Evolutionary conservation across 2,113 vertebrate genomes (phyloP).

Genomic region (Excalfactoria chinensis): DNA sequence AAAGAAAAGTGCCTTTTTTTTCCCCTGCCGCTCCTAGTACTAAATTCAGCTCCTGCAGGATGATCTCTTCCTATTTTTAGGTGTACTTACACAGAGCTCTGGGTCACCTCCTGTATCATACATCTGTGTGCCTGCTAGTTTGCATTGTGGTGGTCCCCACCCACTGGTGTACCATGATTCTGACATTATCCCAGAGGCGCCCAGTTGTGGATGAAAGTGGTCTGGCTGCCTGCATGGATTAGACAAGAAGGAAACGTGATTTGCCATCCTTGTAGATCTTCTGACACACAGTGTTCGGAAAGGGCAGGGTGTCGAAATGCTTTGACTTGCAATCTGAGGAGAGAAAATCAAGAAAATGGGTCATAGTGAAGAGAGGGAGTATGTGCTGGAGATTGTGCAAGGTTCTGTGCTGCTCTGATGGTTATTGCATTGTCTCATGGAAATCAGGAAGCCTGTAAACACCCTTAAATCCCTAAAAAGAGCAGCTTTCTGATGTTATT

Average conservation of each 20-base stretch:
- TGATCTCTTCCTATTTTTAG: constrained; percentile 7
- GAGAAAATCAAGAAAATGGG: constrained; percentile 19
- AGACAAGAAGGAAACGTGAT: constrained; percentile 31
- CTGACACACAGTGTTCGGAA: constrained; percentile 32
- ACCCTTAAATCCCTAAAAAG: background rate
- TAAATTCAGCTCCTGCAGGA: background rate
- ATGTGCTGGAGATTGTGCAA: background rate
- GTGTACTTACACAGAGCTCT: background rate
- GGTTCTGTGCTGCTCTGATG: background rate
- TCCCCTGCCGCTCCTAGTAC: background rate
- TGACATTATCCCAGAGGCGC: constrained; percentile 1
- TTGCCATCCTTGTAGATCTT: constrained; percentile 52
- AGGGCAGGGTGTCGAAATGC: constrained; percentile 41
- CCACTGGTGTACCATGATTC: background rate
- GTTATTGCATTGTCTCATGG: background rate
- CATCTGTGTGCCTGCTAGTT: background rate
- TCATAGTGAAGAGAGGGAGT: background rate
- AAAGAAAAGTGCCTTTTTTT: background rate
- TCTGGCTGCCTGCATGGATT: constrained; percentile 56
- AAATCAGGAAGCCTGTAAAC: background rate
- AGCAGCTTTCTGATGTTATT: background rate
- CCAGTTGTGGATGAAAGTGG: constrained; percentile 6
- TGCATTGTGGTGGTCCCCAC: background rate
- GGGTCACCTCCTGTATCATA: background rate
- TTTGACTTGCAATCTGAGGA: constrained; percentile 10